Base-by-base conservation (phyloP, 2,113 vertebrate species). In the Oreochromis tanganicae region DNA sequence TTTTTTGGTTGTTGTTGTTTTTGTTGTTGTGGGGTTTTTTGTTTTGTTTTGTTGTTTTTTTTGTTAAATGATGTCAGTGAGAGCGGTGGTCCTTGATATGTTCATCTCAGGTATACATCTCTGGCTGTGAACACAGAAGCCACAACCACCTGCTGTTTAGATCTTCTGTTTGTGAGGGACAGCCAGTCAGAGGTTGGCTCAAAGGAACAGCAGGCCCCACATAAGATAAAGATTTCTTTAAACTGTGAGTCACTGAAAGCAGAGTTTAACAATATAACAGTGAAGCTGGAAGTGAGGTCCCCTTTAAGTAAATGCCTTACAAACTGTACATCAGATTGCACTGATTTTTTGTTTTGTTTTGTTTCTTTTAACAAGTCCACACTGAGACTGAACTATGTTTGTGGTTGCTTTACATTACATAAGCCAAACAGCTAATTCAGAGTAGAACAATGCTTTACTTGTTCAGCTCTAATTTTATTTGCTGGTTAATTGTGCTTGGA, bases 401-500 rank as follows among this genome's bases (percentile, higher is more conserved):
- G 9, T 50, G 24, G 16, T 56, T 29, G 29, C 9, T 55, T 52
- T 13, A 52, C 38, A 6, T 34, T 46, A 17, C 59, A 63, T 59
- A 48, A 27, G 29, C 75, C 54, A 78, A 59, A 43, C 6, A 2
- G 10, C 71, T 19, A 27, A 66, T 55, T 86, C 12, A 32, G 6
- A 11, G 52, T 5, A 50, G 19, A 85, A 90, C 90, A 86, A 89
- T 55, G 34, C 4, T 66, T 43, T n/a, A 10, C 61, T 91, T 90
- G 87, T 91, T 82, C 8, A 29, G 8, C 56, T 84, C 24, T 5
- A 17, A 79, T 61, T 92, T 92, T 85, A 89, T 82, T n/a, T 16
- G 78, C 17, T 82, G 48, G 36, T 78, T 88, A 89, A 89, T 90
- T 91, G 84, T 55, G 34, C 46, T 82, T 83, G 63, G 75, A 68